These are phyloP conservation scores for Chironomus tepperi DNA, from an alignment of 1,140 invertebrate genomes.

Conservation along the genomic window DNA sequence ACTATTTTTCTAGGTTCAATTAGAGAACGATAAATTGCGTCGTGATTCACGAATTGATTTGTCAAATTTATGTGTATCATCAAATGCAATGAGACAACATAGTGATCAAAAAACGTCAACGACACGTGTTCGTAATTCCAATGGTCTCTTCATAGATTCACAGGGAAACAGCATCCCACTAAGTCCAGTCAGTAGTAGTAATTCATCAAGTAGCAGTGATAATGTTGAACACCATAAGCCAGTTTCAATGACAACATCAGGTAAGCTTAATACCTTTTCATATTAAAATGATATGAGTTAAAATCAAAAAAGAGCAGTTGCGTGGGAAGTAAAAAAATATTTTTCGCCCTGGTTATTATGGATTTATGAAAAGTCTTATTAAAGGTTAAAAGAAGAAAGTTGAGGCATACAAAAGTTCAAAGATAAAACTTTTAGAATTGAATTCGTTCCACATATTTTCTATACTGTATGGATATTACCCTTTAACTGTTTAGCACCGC, in stretches of 20 bases:
- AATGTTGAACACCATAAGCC: slow-evolving; percentile 34
- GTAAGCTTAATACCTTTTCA: slow-evolving; percentile 29
- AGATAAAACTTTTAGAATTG: no score
- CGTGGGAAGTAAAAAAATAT: no score
- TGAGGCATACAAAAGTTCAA: no score
- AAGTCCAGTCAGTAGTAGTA: slow-evolving; percentile 25
- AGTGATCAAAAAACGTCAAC: slow-evolving; percentile 22
- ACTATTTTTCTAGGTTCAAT: slow-evolving; percentile 33
- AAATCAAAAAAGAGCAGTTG: no score
- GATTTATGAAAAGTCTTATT: no score
- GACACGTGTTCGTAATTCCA: neutral
- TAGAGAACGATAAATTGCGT: slow-evolving; percentile 39
- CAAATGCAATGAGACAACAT: slow-evolving; percentile 27
- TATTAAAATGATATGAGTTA: no score
- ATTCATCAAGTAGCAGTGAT: slow-evolving; percentile 34
- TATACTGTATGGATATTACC: no score
- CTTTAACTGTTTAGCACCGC: no score
- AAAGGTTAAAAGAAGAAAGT: no score
- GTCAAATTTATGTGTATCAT: slow-evolving; percentile 33
- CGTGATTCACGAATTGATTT: slow-evolving; percentile 36
- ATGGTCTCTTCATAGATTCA: slow-evolving; percentile 32
- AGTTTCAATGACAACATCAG: slow-evolving; percentile 38
- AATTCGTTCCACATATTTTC: no score
- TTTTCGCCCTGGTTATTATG: no score
- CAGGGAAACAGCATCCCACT: slow-evolving; percentile 29